Evolutionary conservation across 2,113 vertebrate species (phyloP).

Genomic region (Actenoides lindsayi): DNA sequence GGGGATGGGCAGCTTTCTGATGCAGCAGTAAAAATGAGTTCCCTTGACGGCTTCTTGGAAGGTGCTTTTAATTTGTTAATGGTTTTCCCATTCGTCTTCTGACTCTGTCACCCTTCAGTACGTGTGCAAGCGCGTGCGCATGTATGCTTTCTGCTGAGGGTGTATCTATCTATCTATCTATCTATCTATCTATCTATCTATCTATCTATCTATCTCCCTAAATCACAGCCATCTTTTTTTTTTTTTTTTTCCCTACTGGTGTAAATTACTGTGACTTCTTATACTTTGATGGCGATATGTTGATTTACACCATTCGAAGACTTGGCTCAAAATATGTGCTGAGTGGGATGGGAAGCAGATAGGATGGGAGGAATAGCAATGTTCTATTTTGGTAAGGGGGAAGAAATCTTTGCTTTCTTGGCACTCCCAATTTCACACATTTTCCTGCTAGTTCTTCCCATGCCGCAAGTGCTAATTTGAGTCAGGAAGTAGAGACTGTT

Average conservation of each 20-base stretch:
- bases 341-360: slow-evolving; percentile 57
- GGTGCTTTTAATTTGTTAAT: slow-evolving; percentile 40
- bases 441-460: slow-evolving; percentile 47
- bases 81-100: slow-evolving; percentile 26
- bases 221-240: slow-evolving; percentile 56
- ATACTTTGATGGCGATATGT: slow-evolving; percentile 48
- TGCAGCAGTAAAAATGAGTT: background rate
- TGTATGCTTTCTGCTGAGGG: background rate
- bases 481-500: slow-evolving; percentile 31
- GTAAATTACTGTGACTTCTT: slow-evolving; percentile 68
- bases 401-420: slow-evolving; percentile 63
- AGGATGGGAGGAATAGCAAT: slow-evolving; percentile 52
- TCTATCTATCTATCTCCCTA: background rate
- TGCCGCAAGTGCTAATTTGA: slow-evolving; percentile 51
- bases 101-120: background rate
- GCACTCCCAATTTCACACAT: slow-evolving; percentile 49
- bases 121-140: background rate
- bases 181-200: background rate
- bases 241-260: slow-evolving; percentile 51
- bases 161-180: background rate
- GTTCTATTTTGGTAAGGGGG: slow-evolving; percentile 61
- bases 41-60: slow-evolving; percentile 3
- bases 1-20: background rate
- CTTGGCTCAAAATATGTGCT: slow-evolving; percentile 60
- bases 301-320: slow-evolving; percentile 48